phyloP scores from a whole-genome alignment of 2,113 vertebrate genomes.

The Okapia johnstoni region DNA sequence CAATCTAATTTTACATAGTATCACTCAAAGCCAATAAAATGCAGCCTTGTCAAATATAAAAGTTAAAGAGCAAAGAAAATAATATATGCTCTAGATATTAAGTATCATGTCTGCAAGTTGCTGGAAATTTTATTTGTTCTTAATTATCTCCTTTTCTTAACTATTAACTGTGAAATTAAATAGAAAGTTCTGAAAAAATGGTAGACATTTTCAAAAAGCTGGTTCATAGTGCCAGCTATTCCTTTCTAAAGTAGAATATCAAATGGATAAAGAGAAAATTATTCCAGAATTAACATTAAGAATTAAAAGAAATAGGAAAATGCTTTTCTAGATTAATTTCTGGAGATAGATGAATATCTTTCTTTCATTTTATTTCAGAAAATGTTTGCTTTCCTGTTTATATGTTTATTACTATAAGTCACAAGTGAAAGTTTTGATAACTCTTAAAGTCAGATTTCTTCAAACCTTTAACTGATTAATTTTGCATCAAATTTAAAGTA shows the following conservation, averaged over 20 bases:
- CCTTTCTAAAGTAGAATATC: not conserved
- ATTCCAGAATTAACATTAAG: not conserved
- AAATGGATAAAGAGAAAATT: not conserved
- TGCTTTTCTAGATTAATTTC: not conserved
- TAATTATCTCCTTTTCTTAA: not conserved
- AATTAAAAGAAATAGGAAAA: not conserved
- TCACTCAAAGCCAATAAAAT: slow-evolving; percentile 26
- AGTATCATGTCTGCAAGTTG: not conserved
- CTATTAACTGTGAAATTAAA: not conserved
- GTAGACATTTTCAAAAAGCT: not conserved
- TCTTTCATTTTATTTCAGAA: slow-evolving; percentile 13
- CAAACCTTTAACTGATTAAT: not conserved
- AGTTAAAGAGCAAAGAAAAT: not conserved
- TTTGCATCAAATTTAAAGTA: not conserved
- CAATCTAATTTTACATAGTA: not conserved
- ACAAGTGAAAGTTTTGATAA: not conserved
- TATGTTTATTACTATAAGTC: not conserved
- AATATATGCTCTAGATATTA: not conserved
- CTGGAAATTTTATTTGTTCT: not conserved
- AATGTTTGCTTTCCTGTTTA: not conserved
- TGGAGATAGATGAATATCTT: not conserved
- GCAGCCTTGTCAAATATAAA: not conserved
- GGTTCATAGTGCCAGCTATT: not conserved
- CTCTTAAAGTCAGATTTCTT: not conserved
- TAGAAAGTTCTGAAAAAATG: not conserved